Evolutionary conservation across 2,113 vertebrate species (phyloP).

Genomic region (Glaucidium brasilianum): DNA sequence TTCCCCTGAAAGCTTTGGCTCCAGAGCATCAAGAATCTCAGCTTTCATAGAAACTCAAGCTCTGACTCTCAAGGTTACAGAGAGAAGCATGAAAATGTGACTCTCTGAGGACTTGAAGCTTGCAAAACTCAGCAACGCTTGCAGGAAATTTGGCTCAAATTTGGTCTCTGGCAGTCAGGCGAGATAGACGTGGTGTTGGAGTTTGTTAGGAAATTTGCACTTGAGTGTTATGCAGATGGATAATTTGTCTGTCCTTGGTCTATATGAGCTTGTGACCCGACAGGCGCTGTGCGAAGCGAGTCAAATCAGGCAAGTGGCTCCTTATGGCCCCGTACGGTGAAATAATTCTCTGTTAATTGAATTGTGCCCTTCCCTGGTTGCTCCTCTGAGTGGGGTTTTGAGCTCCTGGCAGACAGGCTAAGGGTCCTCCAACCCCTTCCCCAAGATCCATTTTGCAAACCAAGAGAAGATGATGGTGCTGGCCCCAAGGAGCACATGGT

Average conservation of each 20-base stretch:
- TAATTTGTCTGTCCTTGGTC: background rate
- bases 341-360: fast-evolving
- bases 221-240: background rate
- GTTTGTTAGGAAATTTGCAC: background rate
- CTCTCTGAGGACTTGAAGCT: background rate
- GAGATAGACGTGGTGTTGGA: background rate
- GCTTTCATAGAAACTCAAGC: background rate
- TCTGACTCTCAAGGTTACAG: background rate
- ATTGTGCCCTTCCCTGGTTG: background rate
- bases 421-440: background rate
- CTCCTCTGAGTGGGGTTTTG: background rate
- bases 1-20: background rate
- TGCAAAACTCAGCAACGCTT: constrained; percentile 20
- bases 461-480: fast-evolving
- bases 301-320: fast-evolving
- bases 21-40: background rate
- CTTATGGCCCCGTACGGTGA: fast-evolving
- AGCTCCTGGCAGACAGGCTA: background rate
- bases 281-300: fast-evolving
- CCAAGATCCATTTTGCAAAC: background rate
- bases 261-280: background rate
- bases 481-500: fast-evolving
- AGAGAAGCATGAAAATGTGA: background rate
- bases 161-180: background rate
- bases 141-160: background rate